phyloP scores from a whole-genome alignment of 2,888 invertebrate species.

The Rugalucina vietnamica region DNA sequence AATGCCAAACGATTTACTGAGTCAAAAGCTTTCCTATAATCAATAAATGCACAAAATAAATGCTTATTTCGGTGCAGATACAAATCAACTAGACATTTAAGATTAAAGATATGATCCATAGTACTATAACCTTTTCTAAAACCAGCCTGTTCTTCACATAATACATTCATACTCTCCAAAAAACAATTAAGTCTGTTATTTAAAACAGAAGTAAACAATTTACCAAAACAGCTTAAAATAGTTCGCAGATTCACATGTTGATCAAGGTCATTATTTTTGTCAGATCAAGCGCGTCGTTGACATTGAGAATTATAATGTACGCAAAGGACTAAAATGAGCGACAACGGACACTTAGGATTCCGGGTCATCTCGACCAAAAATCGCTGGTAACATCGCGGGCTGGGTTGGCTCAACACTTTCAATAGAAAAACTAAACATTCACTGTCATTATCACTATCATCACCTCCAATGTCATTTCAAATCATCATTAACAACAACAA shows the following conservation, averaged over 20 bases:
- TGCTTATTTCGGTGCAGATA: background rate
- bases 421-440: no score
- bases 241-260: background rate
- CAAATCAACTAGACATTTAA: background rate
- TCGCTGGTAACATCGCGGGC: no score
- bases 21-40: background rate
- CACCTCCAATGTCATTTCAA: no score
- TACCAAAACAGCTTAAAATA: no score
- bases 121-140: background rate
- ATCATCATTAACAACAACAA: no score
- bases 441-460: no score
- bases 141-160: background rate
- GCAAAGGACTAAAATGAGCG: background rate
- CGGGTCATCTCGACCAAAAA: no score
- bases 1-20: background rate
- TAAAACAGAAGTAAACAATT: no score
- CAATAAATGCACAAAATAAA: background rate
- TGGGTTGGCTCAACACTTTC: no score
- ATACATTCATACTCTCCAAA: background rate
- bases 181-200: background rate
- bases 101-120: background rate
- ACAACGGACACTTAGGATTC: no score
- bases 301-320: background rate
- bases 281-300: slow-evolving; percentile 3
- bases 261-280: background rate